Percentiles rank a stretch among this genome's conserved stretches.
Conservation (phyloP, 2,113 vertebrate species). For the Actenoides lindsayi region DNA sequence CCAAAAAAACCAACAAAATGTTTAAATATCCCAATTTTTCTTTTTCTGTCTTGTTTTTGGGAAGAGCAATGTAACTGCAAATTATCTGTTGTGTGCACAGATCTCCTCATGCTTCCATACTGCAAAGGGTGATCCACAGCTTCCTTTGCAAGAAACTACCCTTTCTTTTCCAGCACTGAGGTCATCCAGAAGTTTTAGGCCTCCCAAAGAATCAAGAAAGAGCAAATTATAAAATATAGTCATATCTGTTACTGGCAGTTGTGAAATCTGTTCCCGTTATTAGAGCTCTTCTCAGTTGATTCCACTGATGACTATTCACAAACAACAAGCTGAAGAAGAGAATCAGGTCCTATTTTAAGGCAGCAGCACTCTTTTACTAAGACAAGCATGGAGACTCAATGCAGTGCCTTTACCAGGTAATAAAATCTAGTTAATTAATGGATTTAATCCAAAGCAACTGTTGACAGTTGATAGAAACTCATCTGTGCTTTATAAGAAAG, state of each 20-base stretch:
- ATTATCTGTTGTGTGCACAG: neutral
- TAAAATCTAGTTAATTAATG: neutral
- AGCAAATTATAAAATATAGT: neutral
- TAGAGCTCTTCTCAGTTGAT: neutral
- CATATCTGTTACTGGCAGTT: neutral
- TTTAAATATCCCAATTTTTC: rapidly evolving
- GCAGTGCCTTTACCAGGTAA: neutral
- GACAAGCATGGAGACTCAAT: neutral
- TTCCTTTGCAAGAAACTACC: neutral
- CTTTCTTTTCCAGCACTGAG: neutral
- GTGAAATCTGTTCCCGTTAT: neutral
- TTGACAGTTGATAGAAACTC: neutral
- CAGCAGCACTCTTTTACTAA: neutral
- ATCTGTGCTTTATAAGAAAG: neutral
- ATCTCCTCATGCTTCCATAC: neutral
- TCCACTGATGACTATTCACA: neutral
- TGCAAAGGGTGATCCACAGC: neutral
- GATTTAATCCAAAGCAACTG: slow-evolving; percentile 14
- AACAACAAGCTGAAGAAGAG: neutral
- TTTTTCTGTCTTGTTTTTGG: neutral
- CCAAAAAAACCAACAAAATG: neutral
- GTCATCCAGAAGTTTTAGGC: neutral
- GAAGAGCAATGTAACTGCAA: neutral
- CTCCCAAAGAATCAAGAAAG: neutral
- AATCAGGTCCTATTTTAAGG: neutral